Conservation (phyloP, 2,888 invertebrate genomes). For the Ophraella communa region DNA sequence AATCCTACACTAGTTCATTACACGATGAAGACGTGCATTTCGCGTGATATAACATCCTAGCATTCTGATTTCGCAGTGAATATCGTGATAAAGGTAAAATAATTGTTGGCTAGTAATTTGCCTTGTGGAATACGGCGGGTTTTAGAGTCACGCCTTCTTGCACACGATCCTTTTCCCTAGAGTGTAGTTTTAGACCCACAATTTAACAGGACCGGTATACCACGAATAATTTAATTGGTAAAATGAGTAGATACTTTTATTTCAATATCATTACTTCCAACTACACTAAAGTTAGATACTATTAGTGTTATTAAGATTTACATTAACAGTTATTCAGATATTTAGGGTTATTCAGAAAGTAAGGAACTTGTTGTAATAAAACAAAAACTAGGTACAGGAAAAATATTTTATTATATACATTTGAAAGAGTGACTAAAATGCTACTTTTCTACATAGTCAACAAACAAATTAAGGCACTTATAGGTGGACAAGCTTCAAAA, state of each 20-base stretch:
- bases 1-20: constrained; percentile 36
- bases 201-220: neutral
- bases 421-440: too few species aligned
- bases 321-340: too few species aligned
- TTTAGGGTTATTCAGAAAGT: too few species aligned
- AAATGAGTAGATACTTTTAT: neutral
- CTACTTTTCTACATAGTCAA: too few species aligned
- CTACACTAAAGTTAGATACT: too few species aligned
- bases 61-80: constrained; percentile 45
- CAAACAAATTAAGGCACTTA: too few species aligned
- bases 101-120: constrained; percentile 48
- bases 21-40: constrained; percentile 46
- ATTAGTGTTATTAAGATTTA: too few species aligned
- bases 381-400: too few species aligned
- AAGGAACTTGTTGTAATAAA: too few species aligned
- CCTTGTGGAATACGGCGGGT: constrained; percentile 38
- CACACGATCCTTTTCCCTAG: constrained; percentile 46
- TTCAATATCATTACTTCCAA: neutral
- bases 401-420: too few species aligned
- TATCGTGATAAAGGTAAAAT: constrained; percentile 50
- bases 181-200: constrained; percentile 42
- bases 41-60: constrained; percentile 48
- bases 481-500: too few species aligned
- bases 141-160: constrained; percentile 46
- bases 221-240: neutral